phyloP scores from a whole-genome alignment of 2,888 invertebrate genomes.

The Megalurothrips usitatus region DNA sequence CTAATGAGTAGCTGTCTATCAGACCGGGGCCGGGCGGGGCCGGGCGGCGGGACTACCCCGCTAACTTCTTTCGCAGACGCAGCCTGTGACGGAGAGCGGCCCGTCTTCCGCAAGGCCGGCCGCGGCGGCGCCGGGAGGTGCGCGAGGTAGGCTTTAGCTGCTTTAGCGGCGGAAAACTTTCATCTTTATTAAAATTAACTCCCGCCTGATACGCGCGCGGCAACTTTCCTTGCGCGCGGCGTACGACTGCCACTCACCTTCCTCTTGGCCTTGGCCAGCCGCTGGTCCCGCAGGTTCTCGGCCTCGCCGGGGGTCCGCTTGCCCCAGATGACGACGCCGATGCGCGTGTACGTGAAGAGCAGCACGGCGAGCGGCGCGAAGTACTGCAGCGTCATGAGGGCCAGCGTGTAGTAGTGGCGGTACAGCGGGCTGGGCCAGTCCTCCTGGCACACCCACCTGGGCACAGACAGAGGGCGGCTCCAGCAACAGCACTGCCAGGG shows the following conservation, averaged over 20 bases:
- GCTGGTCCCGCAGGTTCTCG: slow-evolving; percentile 72
- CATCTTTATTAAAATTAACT: too few relatives aligned
- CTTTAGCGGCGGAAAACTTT: too few relatives aligned
- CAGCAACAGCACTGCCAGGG: too few relatives aligned
- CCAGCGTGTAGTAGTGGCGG: slow-evolving; percentile 69
- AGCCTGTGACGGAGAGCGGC: too few relatives aligned
- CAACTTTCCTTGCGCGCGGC: neutral
- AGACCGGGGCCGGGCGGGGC: too few relatives aligned
- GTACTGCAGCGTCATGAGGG: slow-evolving; percentile 77
- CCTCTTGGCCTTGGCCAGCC: slow-evolving; percentile 78
- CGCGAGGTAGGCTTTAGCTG: too few relatives aligned
- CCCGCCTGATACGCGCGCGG: neutral
- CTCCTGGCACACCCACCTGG: slow-evolving; percentile 67
- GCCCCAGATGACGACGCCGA: slow-evolving; percentile 83
- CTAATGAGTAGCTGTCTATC: too few relatives aligned
- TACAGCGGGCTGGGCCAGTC: slow-evolving; percentile 62
- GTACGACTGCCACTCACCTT: slow-evolving; percentile 59
- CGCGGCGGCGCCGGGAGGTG: too few relatives aligned
- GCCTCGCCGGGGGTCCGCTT: slow-evolving; percentile 84
- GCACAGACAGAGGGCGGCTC: too few relatives aligned
- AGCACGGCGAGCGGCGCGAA: slow-evolving; percentile 74
- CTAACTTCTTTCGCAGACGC: too few relatives aligned
- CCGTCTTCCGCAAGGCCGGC: too few relatives aligned
- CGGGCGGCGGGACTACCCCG: too few relatives aligned
- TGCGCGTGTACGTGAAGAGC: slow-evolving; percentile 78